A percentile compares a stretch with the other conserved stretches of the same genome.
These are phyloP conservation scores for Lordiphosa collinella DNA, from an alignment of 1,140 invertebrate genomes.

Conservation along the genomic window DNA sequence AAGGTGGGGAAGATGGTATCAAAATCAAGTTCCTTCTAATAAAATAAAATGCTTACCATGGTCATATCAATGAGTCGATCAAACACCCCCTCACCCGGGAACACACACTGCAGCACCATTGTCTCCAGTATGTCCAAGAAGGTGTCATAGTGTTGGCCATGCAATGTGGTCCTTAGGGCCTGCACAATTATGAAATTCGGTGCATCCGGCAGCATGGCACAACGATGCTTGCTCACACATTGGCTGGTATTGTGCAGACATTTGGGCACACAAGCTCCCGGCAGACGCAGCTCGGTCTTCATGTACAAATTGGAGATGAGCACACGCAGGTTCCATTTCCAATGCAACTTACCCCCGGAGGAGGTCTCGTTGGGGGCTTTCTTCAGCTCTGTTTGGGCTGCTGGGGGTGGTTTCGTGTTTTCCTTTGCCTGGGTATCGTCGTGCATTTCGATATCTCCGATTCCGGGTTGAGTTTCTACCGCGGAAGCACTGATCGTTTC, in stretches of 20 bases:
- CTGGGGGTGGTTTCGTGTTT: background rate
- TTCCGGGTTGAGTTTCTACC: too few species aligned
- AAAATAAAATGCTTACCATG: slow-evolving; percentile 26
- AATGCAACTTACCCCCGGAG: slow-evolving; percentile 8
- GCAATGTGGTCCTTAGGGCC: slow-evolving; percentile 33
- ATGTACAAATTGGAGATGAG: slow-evolving; percentile 59
- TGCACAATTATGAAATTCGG: slow-evolving; percentile 37
- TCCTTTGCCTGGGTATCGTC: background rate
- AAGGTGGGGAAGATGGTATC: background rate
- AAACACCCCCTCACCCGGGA: slow-evolving; percentile 40
- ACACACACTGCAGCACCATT: slow-evolving; percentile 48
- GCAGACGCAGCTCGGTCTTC: slow-evolving; percentile 39
- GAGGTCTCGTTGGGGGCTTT: background rate
- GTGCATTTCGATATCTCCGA: too few species aligned
- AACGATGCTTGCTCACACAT: slow-evolving; percentile 45
- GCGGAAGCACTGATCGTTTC: too few species aligned
- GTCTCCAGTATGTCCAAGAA: slow-evolving; percentile 49
- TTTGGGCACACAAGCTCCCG: slow-evolving; percentile 37
- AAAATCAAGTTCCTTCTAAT: background rate
- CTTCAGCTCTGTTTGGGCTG: background rate
- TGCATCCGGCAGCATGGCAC: slow-evolving; percentile 45
- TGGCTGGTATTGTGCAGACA: slow-evolving; percentile 47
- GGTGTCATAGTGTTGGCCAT: slow-evolving; percentile 51
- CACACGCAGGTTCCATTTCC: slow-evolving; percentile 45
- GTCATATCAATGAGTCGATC: slow-evolving; percentile 48